phyloP scores from a whole-genome alignment of 2,797 vertebrate genomes.

The Zalophus californianus region DNA sequence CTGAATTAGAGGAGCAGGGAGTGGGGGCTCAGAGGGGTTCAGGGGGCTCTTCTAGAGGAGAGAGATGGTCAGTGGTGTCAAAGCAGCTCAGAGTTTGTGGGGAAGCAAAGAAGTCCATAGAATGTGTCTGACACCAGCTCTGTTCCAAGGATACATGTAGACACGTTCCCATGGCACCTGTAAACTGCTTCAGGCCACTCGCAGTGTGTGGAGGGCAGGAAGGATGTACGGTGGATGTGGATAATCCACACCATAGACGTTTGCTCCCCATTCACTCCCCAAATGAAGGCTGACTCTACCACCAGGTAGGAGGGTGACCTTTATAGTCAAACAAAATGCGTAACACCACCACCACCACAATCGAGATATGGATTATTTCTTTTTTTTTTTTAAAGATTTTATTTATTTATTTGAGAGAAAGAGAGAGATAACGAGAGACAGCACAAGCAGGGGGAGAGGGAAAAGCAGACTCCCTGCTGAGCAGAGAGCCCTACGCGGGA shows the following conservation, averaged over 20 bases:
- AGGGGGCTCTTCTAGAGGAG: not conserved
- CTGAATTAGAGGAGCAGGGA: not conserved
- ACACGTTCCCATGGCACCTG: not conserved
- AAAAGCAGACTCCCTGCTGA: no score
- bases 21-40: not conserved
- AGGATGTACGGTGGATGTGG: fast-evolving
- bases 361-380: not conserved
- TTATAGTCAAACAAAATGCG: not conserved
- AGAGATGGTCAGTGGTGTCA: not conserved
- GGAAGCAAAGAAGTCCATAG: not conserved
- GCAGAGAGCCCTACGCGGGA: no score
- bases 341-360: fast-evolving
- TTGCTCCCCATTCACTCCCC: not conserved
- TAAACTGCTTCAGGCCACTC: not conserved
- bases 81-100: not conserved
- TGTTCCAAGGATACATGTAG: not conserved
- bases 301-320: not conserved
- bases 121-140: no score
- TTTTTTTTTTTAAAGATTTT: not conserved
- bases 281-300: not conserved
- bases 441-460: no score
- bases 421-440: no score
- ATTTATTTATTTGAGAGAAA: not conserved
- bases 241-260: fast-evolving
- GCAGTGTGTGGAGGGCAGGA: not conserved